phyloP scores from a whole-genome alignment of 2,113 vertebrate species.

The Nyctibius bracteatus region DNA sequence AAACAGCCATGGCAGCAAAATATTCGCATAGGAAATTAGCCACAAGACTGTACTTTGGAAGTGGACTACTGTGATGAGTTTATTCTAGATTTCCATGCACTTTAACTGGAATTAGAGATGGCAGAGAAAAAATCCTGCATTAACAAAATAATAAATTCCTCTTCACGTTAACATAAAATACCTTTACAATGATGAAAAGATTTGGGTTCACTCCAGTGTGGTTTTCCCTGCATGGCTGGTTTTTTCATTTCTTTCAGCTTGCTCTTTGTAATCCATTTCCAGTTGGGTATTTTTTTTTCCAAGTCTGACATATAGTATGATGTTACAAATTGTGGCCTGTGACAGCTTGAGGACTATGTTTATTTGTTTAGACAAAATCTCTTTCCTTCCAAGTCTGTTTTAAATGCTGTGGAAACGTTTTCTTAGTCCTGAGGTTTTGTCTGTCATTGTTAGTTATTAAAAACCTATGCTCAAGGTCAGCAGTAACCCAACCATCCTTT shows the following conservation, averaged over 20 bases:
- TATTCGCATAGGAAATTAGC: neutral
- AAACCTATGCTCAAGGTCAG: neutral
- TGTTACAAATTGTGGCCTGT: neutral
- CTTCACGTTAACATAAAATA: neutral
- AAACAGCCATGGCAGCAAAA: neutral
- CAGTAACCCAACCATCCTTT: neutral
- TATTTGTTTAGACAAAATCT: slow-evolving; percentile 18
- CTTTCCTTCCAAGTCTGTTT: slow-evolving; percentile 17
- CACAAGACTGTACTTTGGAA: neutral
- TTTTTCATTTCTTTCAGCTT: slow-evolving; percentile 23
- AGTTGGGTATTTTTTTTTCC: neutral
- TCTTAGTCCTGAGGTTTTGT: neutral
- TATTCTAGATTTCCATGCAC: neutral
- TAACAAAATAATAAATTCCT: neutral
- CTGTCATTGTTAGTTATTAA: neutral
- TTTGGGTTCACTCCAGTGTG: slow-evolving; percentile 11
- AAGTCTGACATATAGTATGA: neutral
- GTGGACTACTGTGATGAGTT: neutral
- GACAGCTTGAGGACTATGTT: neutral
- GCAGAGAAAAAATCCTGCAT: neutral
- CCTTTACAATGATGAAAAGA: neutral
- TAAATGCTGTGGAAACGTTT: neutral
- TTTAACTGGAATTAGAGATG: neutral
- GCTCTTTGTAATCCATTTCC: neutral
- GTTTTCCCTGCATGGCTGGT: neutral